Evolutionary conservation across 2,888 invertebrate species (phyloP), one percentile per base, ranked within the genome.

Genomic region (Hypomecis atomaria): DNA sequence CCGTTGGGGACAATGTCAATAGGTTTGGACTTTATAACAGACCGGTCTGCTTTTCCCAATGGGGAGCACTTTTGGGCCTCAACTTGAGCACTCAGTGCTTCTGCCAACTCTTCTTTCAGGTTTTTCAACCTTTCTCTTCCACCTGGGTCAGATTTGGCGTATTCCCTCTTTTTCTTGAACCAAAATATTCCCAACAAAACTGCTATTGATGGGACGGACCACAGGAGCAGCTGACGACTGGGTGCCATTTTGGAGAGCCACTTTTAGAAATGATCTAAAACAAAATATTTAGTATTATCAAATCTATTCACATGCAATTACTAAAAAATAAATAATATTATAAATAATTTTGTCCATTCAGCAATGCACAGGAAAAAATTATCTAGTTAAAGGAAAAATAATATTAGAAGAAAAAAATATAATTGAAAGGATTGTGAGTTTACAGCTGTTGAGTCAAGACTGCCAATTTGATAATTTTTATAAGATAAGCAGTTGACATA

Each of bases 161-260:
- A 94, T 87, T 94, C 94, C 92, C 95, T 95, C 94, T 95, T 96
- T 93, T 95, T 96, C 92, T 95, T 95, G 95, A 96, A 96, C 97
- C 96, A 97, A 85, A 95, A 95, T 86, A 96, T 95, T 78, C 96
- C 96, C 88, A 97, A 93, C 81, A 96, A 93, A 80, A 96, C 94
- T 79, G 96, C 96, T 92, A 96, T 94, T 79, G 96, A 95, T 84
- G 97, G 96, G 78, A 97, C 94, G 79, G 95, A 96, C 94, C 96
- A 95, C 94, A 95, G 95, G 85, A 96, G 94, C 83, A 97, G 87
- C 89, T 96, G 96, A 86, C 95, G 95, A 92, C 94, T 94, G 86
- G 95, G 94, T 92, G 96, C 95, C 97, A 97, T 97, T 94, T 92
- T 94, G 90, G 85, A 84, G 88, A 94, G 95, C 96, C 96, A 96